Base-by-base conservation (phyloP, 1,140 invertebrate genomes). In the Macrotrachela quadricornifera region DNA sequence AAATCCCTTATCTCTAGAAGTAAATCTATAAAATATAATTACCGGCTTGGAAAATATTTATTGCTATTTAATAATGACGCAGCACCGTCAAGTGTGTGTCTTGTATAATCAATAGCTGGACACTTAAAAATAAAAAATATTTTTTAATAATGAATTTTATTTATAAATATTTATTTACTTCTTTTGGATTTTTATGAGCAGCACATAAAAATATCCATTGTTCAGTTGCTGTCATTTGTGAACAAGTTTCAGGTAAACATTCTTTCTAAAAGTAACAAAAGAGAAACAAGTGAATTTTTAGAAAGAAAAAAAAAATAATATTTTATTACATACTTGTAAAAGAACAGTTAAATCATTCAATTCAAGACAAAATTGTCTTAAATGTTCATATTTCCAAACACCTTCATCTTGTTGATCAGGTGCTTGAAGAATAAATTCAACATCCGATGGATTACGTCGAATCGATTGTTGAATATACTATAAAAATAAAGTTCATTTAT, bases 161-260 rank as follows among this genome's bases (percentile, higher is more conserved):
- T 57, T 15, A 15, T 17, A 6, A 55, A 17, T n/a, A 17, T 44
- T 8, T 17, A 49, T 16, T 37, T 55, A 73, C 72, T 63, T 99
- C 92, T 72, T 97, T 97, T 18, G 94, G 94, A 57, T 91, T 95
- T 77, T 97, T 97, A 67, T 99, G 94, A 46, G 92, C 91, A 55
- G 94, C 94, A 77, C 94, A 99, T 39, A 99, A 73, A 71, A 97
- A 97, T 67, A 97, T 97, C 92, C 92, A 99, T 64, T 99, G 92
- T 73, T 97, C 91, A 15, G 92, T 99, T 6, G 94, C 94, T 44
- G 92, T 99, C 94, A 99, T 99, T 73, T 99, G 91, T 44, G 82
- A 88, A 67, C 94, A 99, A 4, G 80, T 87, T 58, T 88, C 82
- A 17, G 92, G 88, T 62, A 86, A 82, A 71, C 94, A 97, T 70